phyloP scores from a whole-genome alignment of 2,888 invertebrate genomes.

The Scaptomyza polygonia region DNA sequence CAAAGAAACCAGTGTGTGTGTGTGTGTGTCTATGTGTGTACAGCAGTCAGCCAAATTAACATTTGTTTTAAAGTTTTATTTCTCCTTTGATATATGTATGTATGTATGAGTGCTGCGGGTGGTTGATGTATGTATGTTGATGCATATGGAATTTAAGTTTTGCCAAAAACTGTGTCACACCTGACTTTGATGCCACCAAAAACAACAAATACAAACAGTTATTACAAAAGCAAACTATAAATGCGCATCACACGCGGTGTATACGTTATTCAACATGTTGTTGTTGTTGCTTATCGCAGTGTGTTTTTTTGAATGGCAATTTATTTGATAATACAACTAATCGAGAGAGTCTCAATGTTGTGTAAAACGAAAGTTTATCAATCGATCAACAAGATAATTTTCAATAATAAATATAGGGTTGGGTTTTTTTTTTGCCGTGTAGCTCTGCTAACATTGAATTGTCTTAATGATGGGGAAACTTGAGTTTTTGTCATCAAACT shows the following conservation, averaged over 20 bases:
- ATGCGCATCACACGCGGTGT: constrained; percentile 62
- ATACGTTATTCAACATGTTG: constrained; percentile 68
- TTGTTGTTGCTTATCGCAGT: constrained; percentile 61
- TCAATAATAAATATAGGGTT: constrained; percentile 7
- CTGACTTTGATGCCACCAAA: constrained; percentile 66
- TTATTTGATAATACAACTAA: constrained; percentile 66
- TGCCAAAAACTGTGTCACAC: constrained; percentile 74
- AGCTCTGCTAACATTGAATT: background rate
- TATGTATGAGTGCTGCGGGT: constrained; percentile 7
- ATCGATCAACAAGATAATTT: constrained; percentile 23
- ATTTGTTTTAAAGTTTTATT: constrained; percentile 59
- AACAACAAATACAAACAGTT: constrained; percentile 30
- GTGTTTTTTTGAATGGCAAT: constrained; percentile 42
- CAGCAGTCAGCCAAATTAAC: constrained; percentile 55
- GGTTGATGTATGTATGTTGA: constrained; percentile 8
- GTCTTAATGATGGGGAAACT: constrained; percentile 7
- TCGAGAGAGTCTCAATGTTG: constrained; percentile 18
- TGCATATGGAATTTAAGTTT: constrained; percentile 51
- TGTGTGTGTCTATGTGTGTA: too few species aligned
- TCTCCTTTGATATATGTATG: constrained; percentile 12
- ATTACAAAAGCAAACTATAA: constrained; percentile 60
- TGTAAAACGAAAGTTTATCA: constrained; percentile 31
- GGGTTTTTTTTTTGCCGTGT: background rate
- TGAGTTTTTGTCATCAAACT: constrained; percentile 18
- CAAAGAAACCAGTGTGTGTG: too few species aligned